These are phyloP conservation scores for Hydra vulgaris DNA, from an alignment of 30 jellyfish, hydroid and myxozoan species.

Conservation along the genomic window DNA sequence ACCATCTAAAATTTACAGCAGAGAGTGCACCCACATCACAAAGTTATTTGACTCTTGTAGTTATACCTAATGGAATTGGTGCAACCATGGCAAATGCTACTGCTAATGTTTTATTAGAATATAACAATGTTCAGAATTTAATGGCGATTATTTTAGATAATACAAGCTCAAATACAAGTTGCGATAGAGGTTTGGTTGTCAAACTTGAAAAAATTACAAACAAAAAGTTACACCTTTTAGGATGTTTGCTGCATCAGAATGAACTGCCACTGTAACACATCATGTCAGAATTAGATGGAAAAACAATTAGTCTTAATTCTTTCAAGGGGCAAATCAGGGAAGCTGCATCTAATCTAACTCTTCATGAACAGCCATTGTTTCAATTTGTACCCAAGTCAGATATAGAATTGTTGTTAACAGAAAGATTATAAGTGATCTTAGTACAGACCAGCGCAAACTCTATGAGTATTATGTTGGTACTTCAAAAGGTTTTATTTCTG, in stretches of 20 bases:
- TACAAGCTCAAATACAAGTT: neutral
- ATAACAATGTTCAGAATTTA: neutral
- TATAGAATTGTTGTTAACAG: neutral
- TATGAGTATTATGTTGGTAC: neutral
- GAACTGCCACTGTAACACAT: neutral
- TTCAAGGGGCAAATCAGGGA: neutral
- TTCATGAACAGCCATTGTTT: neutral
- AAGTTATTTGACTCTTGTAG: neutral
- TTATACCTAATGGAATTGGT: neutral
- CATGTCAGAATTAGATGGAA: neutral
- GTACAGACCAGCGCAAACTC: neutral
- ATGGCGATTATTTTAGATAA: neutral
- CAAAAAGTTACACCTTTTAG: neutral
- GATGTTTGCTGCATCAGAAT: neutral
- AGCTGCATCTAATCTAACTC: neutral
- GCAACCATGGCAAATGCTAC: neutral
- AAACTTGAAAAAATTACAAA: neutral
- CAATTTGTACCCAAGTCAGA: neutral
- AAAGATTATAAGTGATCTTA: neutral
- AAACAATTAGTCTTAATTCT: neutral
- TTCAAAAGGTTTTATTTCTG: neutral
- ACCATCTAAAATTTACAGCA: neutral
- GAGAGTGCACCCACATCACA: neutral
- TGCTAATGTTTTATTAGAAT: neutral
- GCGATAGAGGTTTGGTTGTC: neutral